Conservation (phyloP, 2,888 invertebrate genomes). For the Dioctria rufipes region DNA sequence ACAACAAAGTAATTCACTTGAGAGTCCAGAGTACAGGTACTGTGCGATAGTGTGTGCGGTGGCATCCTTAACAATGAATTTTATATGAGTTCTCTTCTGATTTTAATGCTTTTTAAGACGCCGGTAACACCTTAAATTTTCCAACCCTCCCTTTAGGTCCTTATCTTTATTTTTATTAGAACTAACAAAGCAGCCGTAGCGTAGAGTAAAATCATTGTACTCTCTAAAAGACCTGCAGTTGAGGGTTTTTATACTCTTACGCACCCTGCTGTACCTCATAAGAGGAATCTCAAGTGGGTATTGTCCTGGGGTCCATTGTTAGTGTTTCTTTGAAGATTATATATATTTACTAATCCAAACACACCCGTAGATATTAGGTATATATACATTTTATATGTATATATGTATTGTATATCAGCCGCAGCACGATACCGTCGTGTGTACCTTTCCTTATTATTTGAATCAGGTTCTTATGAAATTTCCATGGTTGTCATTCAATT, state of each 20-base stretch:
- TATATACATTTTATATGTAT: too few species aligned
- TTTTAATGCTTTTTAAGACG: slow-evolving; percentile 34
- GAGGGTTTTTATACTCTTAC: slow-evolving; percentile 27
- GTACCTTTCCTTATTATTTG: too few species aligned
- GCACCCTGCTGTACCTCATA: slow-evolving; percentile 48
- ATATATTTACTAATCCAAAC: too few species aligned
- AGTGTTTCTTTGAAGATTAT: slow-evolving; percentile 22
- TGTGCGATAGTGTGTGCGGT: background rate
- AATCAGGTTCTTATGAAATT: too few species aligned
- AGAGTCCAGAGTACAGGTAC: background rate
- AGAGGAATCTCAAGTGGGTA: slow-evolving; percentile 51
- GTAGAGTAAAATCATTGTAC: slow-evolving; percentile 2
- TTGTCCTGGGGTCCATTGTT: slow-evolving; percentile 40
- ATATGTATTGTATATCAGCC: too few species aligned
- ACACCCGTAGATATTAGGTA: too few species aligned
- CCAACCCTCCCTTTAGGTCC: background rate
- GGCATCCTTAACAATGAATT: slow-evolving; percentile 29
- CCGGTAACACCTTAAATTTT: slow-evolving; percentile 29
- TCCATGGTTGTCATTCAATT: too few species aligned
- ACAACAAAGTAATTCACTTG: slow-evolving; percentile 9
- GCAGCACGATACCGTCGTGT: too few species aligned
- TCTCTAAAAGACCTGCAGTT: slow-evolving; percentile 35
- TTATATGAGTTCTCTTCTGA: slow-evolving; percentile 15
- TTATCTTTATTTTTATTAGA: slow-evolving; percentile 36
- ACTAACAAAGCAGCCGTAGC: slow-evolving; percentile 2